Conservation (phyloP, 2,888 invertebrate species). For the Campoplex capitator region DNA sequence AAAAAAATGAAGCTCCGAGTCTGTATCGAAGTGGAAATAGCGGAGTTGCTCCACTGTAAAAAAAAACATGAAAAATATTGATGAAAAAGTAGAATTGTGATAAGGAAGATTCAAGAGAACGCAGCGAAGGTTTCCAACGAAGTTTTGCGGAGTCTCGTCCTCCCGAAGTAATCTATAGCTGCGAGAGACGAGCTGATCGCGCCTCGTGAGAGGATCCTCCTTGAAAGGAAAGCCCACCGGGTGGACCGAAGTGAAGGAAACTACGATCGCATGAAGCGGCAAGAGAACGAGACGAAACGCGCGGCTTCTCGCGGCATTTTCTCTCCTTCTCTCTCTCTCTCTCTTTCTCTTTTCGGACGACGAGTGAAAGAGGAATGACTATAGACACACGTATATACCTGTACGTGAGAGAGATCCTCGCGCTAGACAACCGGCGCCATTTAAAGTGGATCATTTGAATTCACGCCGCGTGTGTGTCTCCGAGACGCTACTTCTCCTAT, state of each 20-base stretch:
- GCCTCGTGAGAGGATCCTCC: conserved; percentile 33
- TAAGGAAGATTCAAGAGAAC: background rate
- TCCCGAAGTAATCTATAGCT: conserved; percentile 22
- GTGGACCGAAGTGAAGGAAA: conserved; percentile 36
- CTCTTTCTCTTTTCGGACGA: conserved; percentile 23
- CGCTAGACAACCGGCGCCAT: conserved; percentile 83
- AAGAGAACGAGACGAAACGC: conserved; percentile 10
- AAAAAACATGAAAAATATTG: background rate
- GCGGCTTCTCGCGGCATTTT: conserved; percentile 23
- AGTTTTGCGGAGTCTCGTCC: conserved; percentile 18
- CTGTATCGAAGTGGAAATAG: too few relatives aligned
- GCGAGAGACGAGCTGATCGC: conserved; percentile 40
- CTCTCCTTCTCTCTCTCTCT: conserved; percentile 27
- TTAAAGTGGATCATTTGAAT: conserved; percentile 83
- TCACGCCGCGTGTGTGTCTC: conserved; percentile 77
- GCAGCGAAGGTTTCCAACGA: background rate
- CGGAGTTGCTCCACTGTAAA: too few relatives aligned
- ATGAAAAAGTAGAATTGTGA: background rate
- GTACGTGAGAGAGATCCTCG: conserved; percentile 82
- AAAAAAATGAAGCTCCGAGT: too few relatives aligned
- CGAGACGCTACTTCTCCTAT: conserved; percentile 70
- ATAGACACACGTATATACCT: conserved; percentile 31
- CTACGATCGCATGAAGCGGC: conserved; percentile 27
- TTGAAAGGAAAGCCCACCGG: conserved; percentile 50
- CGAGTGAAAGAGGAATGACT: conserved; percentile 47